Conservation (phyloP, 2,797 vertebrate genomes). For the Alectoris magna region DNA sequence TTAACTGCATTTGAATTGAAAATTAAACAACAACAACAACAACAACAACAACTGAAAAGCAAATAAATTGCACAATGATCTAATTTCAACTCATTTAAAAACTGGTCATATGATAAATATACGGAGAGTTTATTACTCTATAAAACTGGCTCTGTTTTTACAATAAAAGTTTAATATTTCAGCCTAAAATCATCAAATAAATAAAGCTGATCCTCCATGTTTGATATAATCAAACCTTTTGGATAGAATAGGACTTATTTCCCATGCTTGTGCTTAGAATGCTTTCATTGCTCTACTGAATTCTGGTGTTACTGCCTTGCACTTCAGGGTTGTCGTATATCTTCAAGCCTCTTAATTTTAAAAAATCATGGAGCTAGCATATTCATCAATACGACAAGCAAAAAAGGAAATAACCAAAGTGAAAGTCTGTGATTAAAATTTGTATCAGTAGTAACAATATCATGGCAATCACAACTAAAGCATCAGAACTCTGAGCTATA, state of each 20-base stretch:
- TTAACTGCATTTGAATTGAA: conserved; percentile 52
- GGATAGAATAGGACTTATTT: background rate
- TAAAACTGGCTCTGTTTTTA: background rate
- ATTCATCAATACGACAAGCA: background rate
- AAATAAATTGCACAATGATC: background rate
- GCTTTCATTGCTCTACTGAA: background rate
- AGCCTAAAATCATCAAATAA: background rate
- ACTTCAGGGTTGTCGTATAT: background rate
- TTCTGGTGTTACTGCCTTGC: background rate
- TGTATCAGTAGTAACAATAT: background rate
- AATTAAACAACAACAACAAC: background rate
- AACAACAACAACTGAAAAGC: background rate
- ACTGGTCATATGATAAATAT: background rate
- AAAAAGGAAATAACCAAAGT: background rate
- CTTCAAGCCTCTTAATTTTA: background rate
- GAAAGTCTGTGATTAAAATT: background rate
- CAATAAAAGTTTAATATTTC: background rate
- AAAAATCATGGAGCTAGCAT: background rate
- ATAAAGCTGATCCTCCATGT: background rate
- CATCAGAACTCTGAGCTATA: background rate
- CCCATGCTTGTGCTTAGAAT: background rate
- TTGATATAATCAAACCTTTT: background rate
- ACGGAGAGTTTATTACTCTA: background rate
- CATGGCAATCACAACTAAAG: background rate
- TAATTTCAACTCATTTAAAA: background rate